Evolutionary conservation across 2,888 invertebrate genomes (phyloP).

Genomic region (Orchestes rusci): DNA sequence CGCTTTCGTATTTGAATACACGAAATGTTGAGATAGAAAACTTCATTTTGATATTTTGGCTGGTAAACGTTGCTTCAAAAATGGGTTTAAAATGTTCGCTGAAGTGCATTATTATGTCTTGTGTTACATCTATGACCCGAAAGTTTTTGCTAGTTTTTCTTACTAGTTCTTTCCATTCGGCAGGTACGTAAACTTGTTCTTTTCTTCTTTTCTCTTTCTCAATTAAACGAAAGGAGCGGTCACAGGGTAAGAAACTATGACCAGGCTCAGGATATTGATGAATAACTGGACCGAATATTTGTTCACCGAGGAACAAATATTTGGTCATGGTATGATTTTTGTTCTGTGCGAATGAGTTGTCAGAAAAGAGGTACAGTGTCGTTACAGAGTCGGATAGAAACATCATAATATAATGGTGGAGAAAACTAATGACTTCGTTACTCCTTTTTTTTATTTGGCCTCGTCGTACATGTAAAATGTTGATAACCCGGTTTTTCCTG

Average conservation of each 20-base stretch:
- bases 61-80: conserved; percentile 15
- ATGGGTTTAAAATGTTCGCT: conserved; percentile 19
- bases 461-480: too few relatives aligned
- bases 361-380: conserved; percentile 15
- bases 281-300: conserved; percentile 13
- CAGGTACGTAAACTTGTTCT: conserved; percentile 15
- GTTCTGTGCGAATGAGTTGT: conserved; percentile 15
- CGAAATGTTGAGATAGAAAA: conserved; percentile 2
- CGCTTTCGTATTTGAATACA: conserved; percentile 5
- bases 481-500: too few relatives aligned
- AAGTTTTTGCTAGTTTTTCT: conserved; percentile 19
- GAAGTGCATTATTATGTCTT: conserved; percentile 19
- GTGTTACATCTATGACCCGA: conserved; percentile 15
- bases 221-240: conserved; percentile 17
- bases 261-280: conserved; percentile 4
- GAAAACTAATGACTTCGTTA: too few relatives aligned
- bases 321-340: conserved; percentile 18
- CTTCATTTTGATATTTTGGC: conserved; percentile 8
- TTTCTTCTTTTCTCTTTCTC: conserved; percentile 15
- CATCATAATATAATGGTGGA: background rate
- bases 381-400: background rate
- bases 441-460: too few relatives aligned
- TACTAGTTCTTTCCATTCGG: conserved; percentile 15
- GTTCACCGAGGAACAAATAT: conserved; percentile 16
- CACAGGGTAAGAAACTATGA: conserved; percentile 22